Base-by-base conservation (phyloP, 1,140 invertebrate species). In the Nylanderia fulva region DNA sequence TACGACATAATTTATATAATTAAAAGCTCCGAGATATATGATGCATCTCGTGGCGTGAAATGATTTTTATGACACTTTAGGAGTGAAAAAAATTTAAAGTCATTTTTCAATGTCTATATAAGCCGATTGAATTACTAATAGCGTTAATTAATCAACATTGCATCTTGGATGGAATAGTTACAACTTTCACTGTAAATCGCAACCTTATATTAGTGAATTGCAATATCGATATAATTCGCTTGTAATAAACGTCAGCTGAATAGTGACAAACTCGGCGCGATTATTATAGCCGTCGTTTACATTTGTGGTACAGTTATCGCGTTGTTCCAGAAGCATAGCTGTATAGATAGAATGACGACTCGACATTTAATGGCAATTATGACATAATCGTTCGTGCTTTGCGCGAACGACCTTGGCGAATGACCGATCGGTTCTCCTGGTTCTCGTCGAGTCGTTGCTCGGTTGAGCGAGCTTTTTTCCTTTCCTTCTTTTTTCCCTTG, bases 381-480 rank as follows among this genome's bases (percentile, higher is more conserved):
- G 66, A 82, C 39, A 82, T 82, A 82, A 82, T 82, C 39, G 11
- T 18, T 54, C 21, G 42, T 68, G 60, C 39, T 56, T 60, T 29
- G 45, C 42, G n/a, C 42, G 21, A 66, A 48, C n/a, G 48, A 66
- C 54, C 60, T 56, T 72, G 68, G 15, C 24, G 54, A 45, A 42
- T 7, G 36, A 85, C 66, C 24, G 42, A 80, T 45, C 48, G 1
- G 6, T 45, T 72, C 52, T 29, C 24, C n/a, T 13, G 2, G 21
- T 29, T 18, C 27, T 27, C 24, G 7, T n/a, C n/a, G 13, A 56
- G 15, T 13, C 9, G 33, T n/a, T 15, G 21, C 24, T 82, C n/a
- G n/a, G 39, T 15, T 13, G 33, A n/a, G 18, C 69, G 15, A 39
- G 2, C 18, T 24, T 58, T 24, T 48, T 42, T 58, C 54, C 11